Base-by-base conservation (phyloP, 2,113 vertebrate genomes). In the Pseudorasbora parva region DNA sequence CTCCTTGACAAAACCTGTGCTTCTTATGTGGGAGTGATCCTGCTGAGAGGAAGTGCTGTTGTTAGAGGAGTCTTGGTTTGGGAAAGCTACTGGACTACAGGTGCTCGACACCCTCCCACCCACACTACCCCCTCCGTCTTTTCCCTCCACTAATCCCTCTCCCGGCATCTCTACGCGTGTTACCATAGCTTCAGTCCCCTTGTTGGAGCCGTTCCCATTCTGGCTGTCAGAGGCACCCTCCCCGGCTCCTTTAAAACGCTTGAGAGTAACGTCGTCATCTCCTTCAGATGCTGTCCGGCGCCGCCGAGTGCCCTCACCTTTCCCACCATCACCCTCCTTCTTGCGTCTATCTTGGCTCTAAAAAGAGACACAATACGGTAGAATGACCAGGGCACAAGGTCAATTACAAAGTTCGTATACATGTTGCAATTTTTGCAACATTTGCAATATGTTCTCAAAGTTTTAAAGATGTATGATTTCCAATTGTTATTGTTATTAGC, bases 1-100 rank as follows among this genome's bases (percentile, higher is more conserved):
- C 93, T 99, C 98, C 94, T 98, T 99, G 90, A 96, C 94, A 88
- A 96, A 96, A 87, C 94, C 93, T 69, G 95, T 94, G 93, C 96
- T 93, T 82, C 94, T 92, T 89, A 94, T 92, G 88, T 91, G 95
- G 86, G 95, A 94, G 86, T 96, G 96, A 87, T 97, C 95, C 93
- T 95, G 96, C 88, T 95, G 91, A 91, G 86, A 92, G 89, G 95
- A 89, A 88, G 90, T 88, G 71, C 62, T 79, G 86, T 33, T 68
- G 62, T 85, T 90, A 45, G 92, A 88, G 33, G 90, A 87, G 1
- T 80, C 89, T 84, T 87, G 88, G 82, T 68, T 91, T 87, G 78
- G 81, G 76, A 79, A 88, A 87, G 66, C 80, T 54, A 43, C 93
- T 43, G 88, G 81, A 11, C 91, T 92, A 88, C 64, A 91, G 80